A percentile compares a stretch with the other conserved stretches of the same genome.
These are phyloP conservation scores for Allobates femoralis DNA, from an alignment of 2,797 vertebrate genomes.

Conservation along the genomic window DNA sequence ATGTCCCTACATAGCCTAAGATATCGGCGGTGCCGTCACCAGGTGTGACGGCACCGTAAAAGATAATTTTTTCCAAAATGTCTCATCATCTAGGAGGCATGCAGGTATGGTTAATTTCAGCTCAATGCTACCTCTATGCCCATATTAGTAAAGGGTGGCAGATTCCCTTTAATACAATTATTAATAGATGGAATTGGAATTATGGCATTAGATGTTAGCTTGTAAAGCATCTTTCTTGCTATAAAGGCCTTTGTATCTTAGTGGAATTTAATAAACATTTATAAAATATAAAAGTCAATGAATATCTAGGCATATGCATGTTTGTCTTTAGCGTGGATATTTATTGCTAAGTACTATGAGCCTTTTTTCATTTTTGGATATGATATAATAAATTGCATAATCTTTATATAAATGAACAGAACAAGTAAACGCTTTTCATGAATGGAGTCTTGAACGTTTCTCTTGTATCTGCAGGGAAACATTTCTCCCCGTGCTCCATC, in stretches of 20 bases:
- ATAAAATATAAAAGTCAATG: not conserved
- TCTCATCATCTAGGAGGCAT: too few relatives aligned
- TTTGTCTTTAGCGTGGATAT: not conserved
- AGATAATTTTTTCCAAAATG: too few relatives aligned
- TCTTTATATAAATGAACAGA: not conserved
- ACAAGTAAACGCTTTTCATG: not conserved
- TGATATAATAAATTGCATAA: not conserved
- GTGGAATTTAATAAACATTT: not conserved
- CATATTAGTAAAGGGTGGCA: too few relatives aligned
- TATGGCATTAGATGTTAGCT: not conserved
- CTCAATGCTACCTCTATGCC: too few relatives aligned
- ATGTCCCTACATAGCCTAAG: too few relatives aligned
- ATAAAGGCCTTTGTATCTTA: not conserved
- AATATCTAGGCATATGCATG: too few relatives aligned
- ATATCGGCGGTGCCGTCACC: too few relatives aligned
- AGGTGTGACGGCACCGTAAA: too few relatives aligned
- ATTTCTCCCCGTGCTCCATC: not conserved
- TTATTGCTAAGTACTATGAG: not conserved
- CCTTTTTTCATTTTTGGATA: not conserved
- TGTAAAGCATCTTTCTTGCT: not conserved
- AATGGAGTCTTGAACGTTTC: not conserved
- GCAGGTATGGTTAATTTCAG: too few relatives aligned
- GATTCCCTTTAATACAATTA: too few relatives aligned
- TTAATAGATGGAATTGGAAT: not conserved
- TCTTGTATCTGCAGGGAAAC: not conserved